A percentile compares a stretch with the other conserved stretches of the same genome.
Conservation (phyloP, 2,888 invertebrate genomes). For the Nycteola revayana region DNA sequence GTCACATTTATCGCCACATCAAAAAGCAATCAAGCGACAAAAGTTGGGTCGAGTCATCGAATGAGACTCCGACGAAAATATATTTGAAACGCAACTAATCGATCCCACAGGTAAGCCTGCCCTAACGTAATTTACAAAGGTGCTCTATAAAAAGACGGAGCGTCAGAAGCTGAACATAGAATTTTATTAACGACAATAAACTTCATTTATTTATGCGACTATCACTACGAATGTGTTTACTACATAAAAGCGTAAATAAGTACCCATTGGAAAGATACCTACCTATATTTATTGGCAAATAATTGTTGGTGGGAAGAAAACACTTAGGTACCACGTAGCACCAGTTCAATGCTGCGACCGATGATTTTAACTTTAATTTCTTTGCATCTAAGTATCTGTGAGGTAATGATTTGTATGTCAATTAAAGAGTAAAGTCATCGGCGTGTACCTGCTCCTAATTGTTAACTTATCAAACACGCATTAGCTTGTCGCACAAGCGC, state of each 20-base stretch:
- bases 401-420: slow-evolving; percentile 14
- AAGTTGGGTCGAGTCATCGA: slow-evolving; percentile 64
- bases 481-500: slow-evolving; percentile 26
- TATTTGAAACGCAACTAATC: slow-evolving; percentile 65
- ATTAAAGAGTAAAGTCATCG: slow-evolving; percentile 15
- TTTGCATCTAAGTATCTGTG: too few species aligned
- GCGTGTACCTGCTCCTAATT: slow-evolving; percentile 19
- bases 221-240: slow-evolving; percentile 23
- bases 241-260: slow-evolving; percentile 26
- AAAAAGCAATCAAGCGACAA: slow-evolving; percentile 80
- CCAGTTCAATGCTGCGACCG: neutral
- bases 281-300: neutral
- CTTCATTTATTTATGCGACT: slow-evolving; percentile 36
- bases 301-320: too few species aligned
- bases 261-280: slow-evolving; percentile 15
- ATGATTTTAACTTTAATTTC: neutral
- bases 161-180: slow-evolving; percentile 38
- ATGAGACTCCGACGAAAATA: slow-evolving; percentile 52
- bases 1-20: slow-evolving; percentile 80
- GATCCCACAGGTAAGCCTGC: slow-evolving; percentile 60
- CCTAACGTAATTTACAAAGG: slow-evolving; percentile 54
- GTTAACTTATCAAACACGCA: slow-evolving; percentile 25
- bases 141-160: slow-evolving; percentile 49
- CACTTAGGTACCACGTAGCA: neutral
- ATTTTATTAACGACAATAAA: slow-evolving; percentile 46